Percentiles rank a stretch among this genome's conserved stretches.
Evolutionary conservation across 2,888 invertebrate genomes (phyloP).

Genomic region (Carpatolechia fugitivella): DNA sequence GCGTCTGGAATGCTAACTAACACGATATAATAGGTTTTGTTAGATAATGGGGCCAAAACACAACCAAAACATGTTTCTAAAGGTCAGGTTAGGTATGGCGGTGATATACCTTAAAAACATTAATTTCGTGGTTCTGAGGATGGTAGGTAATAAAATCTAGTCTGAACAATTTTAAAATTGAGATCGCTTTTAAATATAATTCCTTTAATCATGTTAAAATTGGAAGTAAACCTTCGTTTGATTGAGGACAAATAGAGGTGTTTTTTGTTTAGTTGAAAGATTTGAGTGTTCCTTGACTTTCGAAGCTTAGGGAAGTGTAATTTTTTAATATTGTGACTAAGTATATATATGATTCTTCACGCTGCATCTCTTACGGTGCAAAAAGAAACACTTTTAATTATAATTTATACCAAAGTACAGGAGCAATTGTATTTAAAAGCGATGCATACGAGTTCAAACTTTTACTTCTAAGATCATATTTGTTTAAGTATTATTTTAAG

Average conservation of each 20-base stretch:
- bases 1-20: too few species aligned
- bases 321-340: too few species aligned
- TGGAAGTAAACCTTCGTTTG: background rate
- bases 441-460: slow-evolving; percentile 53
- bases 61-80: slow-evolving; percentile 26
- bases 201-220: slow-evolving; percentile 3
- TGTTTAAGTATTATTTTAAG: slow-evolving; percentile 51
- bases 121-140: slow-evolving; percentile 54
- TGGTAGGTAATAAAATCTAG: slow-evolving; percentile 65
- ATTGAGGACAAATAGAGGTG: background rate
- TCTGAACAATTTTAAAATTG: slow-evolving; percentile 47
- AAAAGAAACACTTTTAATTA: slow-evolving; percentile 17
- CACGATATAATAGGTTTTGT: background rate
- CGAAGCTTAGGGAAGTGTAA: too few species aligned
- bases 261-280: background rate
- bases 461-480: slow-evolving; percentile 36
- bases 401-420: slow-evolving; percentile 20
- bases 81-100: slow-evolving; percentile 32
- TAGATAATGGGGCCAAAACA: slow-evolving; percentile 34
- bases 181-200: slow-evolving; percentile 52
- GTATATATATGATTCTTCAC: too few species aligned
- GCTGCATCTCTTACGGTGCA: background rate
- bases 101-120: slow-evolving; percentile 36
- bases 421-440: slow-evolving; percentile 47
- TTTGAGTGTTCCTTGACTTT: too few species aligned